These are phyloP conservation scores for Xenus cinereus DNA, from an alignment of 2,113 vertebrate genomes.

Conservation along the genomic window DNA sequence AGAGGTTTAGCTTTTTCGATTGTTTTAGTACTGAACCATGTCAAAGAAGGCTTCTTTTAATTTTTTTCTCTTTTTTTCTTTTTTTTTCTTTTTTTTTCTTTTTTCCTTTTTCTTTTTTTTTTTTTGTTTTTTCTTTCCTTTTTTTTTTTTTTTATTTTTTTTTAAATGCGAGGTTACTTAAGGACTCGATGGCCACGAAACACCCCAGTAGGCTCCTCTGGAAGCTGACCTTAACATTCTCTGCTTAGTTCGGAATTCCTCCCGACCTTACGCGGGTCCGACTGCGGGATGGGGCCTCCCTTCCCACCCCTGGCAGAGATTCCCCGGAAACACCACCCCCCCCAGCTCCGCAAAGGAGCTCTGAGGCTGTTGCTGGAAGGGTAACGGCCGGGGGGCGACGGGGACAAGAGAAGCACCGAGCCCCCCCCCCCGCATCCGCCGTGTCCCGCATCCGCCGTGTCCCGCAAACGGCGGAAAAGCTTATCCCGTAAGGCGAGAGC, in stretches of 20 bases:
- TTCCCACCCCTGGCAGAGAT: neutral
- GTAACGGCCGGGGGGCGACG: neutral
- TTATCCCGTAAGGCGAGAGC: neutral
- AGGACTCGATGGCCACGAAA: neutral
- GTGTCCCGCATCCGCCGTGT: neutral
- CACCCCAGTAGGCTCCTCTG: neutral
- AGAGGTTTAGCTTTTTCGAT: neutral
- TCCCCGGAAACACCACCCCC: neutral
- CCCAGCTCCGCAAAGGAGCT: neutral
- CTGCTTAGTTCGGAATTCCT: neutral
- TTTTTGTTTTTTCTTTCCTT: no score
- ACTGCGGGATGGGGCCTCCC: neutral
- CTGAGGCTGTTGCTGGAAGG: neutral
- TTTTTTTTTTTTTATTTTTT: rapidly evolving
- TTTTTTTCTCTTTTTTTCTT: rapidly evolving
- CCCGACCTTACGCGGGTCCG: neutral
- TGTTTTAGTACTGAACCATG: neutral
- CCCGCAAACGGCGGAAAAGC: neutral
- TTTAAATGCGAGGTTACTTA: neutral
- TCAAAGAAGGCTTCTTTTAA: neutral
- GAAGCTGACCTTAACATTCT: neutral
- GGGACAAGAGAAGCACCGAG: neutral
- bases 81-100: rapidly evolving
- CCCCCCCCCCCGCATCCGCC: neutral
- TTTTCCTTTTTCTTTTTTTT: no score